Conservation (phyloP, 2,113 vertebrate genomes). For the Falcunculus frontatus region DNA sequence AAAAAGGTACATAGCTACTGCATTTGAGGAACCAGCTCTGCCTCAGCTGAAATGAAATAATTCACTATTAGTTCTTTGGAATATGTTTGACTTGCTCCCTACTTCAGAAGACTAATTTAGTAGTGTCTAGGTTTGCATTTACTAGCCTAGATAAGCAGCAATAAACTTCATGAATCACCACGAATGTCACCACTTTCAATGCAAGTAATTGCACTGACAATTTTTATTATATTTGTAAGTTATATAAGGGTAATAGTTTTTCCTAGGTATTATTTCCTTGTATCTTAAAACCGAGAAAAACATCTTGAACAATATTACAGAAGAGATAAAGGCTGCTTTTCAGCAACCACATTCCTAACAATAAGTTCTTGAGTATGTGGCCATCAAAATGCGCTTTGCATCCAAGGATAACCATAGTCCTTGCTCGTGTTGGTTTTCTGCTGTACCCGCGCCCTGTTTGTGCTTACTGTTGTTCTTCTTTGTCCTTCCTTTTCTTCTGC, state of each 20-base stretch:
- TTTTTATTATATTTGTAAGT: neutral
- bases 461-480: neutral
- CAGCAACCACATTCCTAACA: neutral
- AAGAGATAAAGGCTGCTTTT: neutral
- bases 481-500: neutral
- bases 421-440: neutral
- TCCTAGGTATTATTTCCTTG: neutral
- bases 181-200: neutral
- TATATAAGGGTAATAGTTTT: neutral
- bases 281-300: neutral
- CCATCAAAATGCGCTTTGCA: neutral
- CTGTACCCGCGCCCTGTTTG: rapidly evolving
- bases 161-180: neutral
- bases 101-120: neutral
- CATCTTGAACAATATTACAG: neutral
- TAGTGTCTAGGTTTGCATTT: neutral
- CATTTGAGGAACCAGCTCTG: neutral
- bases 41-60: neutral
- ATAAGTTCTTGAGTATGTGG: neutral
- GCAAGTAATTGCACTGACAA: neutral
- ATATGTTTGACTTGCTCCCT: neutral
- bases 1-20: neutral
- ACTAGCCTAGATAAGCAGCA: neutral
- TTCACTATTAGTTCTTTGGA: neutral
- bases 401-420: neutral